These are phyloP conservation scores for Saccostrea glomerata DNA, from an alignment of 1,140 invertebrate species.

Conservation along the genomic window DNA sequence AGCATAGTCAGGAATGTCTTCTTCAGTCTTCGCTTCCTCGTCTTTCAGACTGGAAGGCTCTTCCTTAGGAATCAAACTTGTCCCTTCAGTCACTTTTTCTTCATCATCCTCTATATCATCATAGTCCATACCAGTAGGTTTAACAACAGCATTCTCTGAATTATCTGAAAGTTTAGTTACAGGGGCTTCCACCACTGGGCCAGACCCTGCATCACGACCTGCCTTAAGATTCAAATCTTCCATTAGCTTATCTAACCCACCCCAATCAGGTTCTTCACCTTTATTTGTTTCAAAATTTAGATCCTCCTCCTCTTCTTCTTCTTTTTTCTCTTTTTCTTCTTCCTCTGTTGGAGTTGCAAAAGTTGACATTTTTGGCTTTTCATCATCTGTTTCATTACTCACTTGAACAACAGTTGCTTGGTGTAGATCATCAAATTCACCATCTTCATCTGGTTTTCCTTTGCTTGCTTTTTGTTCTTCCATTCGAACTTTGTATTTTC, in stretches of 20 bases:
- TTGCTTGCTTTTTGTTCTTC: neutral
- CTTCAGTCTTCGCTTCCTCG: neutral
- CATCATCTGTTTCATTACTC: neutral
- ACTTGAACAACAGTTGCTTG: neutral
- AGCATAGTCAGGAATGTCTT: constrained; percentile 11
- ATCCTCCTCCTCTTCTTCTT: neutral
- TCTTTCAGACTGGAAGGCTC: neutral
- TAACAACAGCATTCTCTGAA: neutral
- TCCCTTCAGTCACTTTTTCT: neutral
- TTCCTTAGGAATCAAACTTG: neutral
- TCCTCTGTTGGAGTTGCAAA: neutral
- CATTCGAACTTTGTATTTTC: constrained; percentile 8
- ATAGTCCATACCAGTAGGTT: neutral
- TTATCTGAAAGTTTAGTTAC: too few species aligned
- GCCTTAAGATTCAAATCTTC: constrained; percentile 19
- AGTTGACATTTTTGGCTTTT: neutral
- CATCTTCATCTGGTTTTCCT: neutral
- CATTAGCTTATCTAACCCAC: constrained; percentile 26
- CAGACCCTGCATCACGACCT: neutral
- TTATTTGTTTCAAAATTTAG: neutral
- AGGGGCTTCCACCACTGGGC: neutral
- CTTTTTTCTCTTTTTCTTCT: neutral
- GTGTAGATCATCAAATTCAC: neutral
- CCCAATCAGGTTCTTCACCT: constrained; percentile 28
- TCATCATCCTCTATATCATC: constrained; percentile 1